Conservation (phyloP, 2,797 vertebrate genomes). For the Aldrovandia affinis region DNA sequence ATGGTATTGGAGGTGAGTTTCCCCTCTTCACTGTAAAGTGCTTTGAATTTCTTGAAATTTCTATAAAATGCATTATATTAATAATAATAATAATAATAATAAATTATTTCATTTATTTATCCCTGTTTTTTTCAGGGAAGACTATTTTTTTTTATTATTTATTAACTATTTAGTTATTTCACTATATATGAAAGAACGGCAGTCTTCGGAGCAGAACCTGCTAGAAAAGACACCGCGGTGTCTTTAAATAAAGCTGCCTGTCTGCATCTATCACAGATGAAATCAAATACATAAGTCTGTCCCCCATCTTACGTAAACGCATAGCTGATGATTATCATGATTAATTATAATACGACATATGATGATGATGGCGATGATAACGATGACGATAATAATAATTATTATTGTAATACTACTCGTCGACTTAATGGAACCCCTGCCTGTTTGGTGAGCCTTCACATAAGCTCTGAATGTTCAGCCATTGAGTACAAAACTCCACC, state of each 20-base stretch:
- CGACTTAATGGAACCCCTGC: background rate
- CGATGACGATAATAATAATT: background rate
- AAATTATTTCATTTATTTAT: too few relatives aligned
- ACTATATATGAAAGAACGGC: too few relatives aligned
- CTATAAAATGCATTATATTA: too few relatives aligned
- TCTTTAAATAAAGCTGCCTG: background rate
- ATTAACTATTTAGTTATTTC: too few relatives aligned
- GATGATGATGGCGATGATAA: background rate
- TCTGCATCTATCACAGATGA: too few relatives aligned
- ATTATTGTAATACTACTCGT: background rate
- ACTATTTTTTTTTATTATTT: background rate
- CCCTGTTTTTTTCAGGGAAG: background rate
- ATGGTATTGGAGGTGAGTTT: too few relatives aligned
- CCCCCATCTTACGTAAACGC: too few relatives aligned
- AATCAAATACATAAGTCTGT: too few relatives aligned
- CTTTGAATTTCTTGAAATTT: too few relatives aligned
- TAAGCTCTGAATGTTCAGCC: background rate
- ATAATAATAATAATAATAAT: too few relatives aligned
- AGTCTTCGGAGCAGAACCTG: background rate
- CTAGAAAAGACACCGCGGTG: background rate
- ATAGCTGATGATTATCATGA: background rate
- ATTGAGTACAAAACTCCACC: constrained; percentile 4
- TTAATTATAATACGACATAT: background rate
- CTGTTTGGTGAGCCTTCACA: background rate
- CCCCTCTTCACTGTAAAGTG: too few relatives aligned